Base-by-base conservation (phyloP, 2,797 vertebrate genomes). In the Numenius phaeopus region DNA sequence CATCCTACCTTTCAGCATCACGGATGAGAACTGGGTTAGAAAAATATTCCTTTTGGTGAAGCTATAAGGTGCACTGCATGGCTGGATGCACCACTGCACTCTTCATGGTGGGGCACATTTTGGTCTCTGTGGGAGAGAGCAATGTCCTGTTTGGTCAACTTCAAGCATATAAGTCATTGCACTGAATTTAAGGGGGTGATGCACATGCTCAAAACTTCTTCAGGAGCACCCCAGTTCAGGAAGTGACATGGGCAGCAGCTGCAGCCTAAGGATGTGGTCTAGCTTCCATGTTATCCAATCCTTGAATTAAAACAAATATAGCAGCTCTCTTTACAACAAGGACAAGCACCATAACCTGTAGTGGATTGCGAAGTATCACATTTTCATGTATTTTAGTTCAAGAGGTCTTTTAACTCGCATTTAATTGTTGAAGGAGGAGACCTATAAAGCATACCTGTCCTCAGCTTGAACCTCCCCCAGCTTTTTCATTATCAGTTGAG, bases 401-500 rank as follows among this genome's bases (percentile, higher is more conserved):
- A 58, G 57, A 84, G 0, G 1, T 59, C 55, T 66, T 83, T 83
- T 52, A 83, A 91, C 17, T 27, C 37, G 8, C 59, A 29, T 72
- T 86, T 83, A 76, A 64, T 47, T 71, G 29, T 61, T 61, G 71
- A 58, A 78, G 69, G 44, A 90, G 47, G 29, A 89, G 58, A 86
- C 40, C 32, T 55, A 40, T 91, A 77, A 88, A 83, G 27, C 46
- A 65, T 87, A 95, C 93, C 94, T 95, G 78, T 94, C 75, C 71
- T 78, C 17, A 3, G 64, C 39, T 81, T 89, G 73, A 94, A 58
- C 47, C 73, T 96, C 52, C 71, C 32, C 44, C 59, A 90, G 32
- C 11, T 66, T 94, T 96, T 95, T 93, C 78, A 91, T 96, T 94
- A 91, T 89, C 95, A 71, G 54, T 62, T 75, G 75, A 83, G 69